phyloP scores from a whole-genome alignment of 2,888 invertebrate species.

The Stenodera caucasica region DNA sequence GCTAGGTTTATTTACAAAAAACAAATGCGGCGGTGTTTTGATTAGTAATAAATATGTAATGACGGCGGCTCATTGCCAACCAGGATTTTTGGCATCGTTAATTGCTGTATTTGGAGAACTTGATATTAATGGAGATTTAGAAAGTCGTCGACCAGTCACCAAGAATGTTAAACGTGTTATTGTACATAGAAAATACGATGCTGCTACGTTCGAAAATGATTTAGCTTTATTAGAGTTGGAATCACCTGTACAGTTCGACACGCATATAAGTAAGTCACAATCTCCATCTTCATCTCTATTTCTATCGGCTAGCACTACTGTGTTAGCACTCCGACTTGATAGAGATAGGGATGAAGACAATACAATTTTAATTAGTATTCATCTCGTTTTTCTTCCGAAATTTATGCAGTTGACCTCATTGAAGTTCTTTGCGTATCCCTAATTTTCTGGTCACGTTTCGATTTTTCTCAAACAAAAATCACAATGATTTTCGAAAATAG shows the following conservation, averaged over 20 bases:
- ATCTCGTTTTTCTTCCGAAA: background rate
- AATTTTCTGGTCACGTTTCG: background rate
- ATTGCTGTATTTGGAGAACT: conserved; percentile 91
- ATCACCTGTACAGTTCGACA: conserved; percentile 77
- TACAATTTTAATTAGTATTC: background rate
- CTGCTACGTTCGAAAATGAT: conserved; percentile 90
- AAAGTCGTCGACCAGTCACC: conserved; percentile 74
- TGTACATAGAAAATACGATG: conserved; percentile 85
- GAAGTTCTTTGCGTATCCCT: background rate
- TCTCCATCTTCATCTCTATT: no score
- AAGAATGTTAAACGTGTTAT: conserved; percentile 85
- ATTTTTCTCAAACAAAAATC: background rate
- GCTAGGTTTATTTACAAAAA: conserved; percentile 91
- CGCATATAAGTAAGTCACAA: conserved; percentile 77
- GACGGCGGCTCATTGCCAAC: conserved; percentile 94
- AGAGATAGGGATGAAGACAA: no score
- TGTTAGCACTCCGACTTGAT: no score
- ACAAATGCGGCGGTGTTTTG: conserved; percentile 94
- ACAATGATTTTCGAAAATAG: background rate
- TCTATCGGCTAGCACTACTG: background rate
- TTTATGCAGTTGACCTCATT: background rate
- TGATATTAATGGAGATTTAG: conserved; percentile 84
- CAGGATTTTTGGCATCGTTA: conserved; percentile 86
- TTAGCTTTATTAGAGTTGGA: conserved; percentile 85
- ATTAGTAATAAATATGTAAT: conserved; percentile 84